Evolutionary conservation across 1,140 invertebrate species (phyloP).

Genomic region (Catajapyx aquilonaris): DNA sequence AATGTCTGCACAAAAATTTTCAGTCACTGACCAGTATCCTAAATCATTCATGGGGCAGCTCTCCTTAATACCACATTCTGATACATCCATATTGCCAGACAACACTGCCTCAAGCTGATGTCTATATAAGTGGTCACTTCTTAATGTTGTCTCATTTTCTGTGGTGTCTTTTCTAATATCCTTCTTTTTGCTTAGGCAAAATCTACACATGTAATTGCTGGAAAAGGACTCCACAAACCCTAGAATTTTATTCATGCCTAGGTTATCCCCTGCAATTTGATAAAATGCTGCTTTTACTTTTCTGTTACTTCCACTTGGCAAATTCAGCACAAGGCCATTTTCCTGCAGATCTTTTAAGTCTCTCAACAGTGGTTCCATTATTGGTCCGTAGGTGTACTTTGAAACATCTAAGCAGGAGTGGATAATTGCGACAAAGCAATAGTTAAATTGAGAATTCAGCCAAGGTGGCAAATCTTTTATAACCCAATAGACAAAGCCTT

Average conservation of each 20-base stretch:
- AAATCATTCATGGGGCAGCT: neutral
- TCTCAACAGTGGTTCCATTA: neutral
- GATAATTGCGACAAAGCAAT: neutral
- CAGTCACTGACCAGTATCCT: neutral
- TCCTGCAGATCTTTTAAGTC: neutral
- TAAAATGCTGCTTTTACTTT: neutral
- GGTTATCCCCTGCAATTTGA: neutral
- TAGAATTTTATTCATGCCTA: neutral
- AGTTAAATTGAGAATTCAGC: neutral
- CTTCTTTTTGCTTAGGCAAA: neutral
- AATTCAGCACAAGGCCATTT: neutral
- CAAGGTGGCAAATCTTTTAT: neutral
- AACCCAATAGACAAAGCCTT: neutral
- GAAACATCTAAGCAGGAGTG: neutral
- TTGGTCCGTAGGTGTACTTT: neutral
- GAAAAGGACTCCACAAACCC: neutral
- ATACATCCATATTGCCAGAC: neutral
- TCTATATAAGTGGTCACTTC: neutral
- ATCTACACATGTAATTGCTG: neutral
- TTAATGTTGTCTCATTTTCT: neutral
- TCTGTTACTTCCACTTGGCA: neutral
- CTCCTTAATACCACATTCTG: neutral
- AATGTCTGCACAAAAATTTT: slow-evolving; percentile 1
- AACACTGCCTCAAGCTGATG: neutral
- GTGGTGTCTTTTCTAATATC: neutral